Conservation (phyloP, 2,113 vertebrate species). For the Engystomops pustulosus region DNA sequence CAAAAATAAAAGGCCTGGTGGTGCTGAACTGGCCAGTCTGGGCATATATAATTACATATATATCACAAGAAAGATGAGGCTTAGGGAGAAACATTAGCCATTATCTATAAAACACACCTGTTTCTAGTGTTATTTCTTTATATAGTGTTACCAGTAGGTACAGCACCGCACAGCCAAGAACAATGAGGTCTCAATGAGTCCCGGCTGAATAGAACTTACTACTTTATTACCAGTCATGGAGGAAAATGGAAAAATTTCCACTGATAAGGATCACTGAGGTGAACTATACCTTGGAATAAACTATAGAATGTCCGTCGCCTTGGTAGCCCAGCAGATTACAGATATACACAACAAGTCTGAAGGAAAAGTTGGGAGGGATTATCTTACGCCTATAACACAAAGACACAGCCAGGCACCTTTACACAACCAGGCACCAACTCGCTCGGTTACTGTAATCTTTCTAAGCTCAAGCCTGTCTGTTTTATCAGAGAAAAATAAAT, state of each 20-base stretch:
- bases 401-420: slow-evolving; percentile 26
- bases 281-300: slow-evolving; percentile 4
- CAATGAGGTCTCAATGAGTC: slow-evolving; percentile 43
- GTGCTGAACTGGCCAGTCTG: slow-evolving; percentile 58
- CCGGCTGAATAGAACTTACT: slow-evolving; percentile 36
- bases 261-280: slow-evolving; percentile 36
- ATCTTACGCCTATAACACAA: neutral
- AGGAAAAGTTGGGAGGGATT: neutral
- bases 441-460: slow-evolving; percentile 15
- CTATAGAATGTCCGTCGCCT: neutral
- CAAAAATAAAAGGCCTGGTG: slow-evolving; percentile 57
- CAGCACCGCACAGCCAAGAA: neutral
- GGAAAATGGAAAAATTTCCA: slow-evolving; percentile 11
- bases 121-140: slow-evolving; percentile 53
- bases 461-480: neutral
- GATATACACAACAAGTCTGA: slow-evolving; percentile 5
- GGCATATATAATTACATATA: slow-evolving; percentile 60
- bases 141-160: slow-evolving; percentile 53
- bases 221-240: slow-evolving; percentile 17
- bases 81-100: slow-evolving; percentile 55
- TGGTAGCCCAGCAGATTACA: neutral
- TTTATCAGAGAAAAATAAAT: neutral
- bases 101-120: slow-evolving; percentile 60
- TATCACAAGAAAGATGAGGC: slow-evolving; percentile 58
- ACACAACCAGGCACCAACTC: slow-evolving; percentile 16